Evolutionary conservation across 2,797 vertebrate species (phyloP), one percentile per base, ranked within the genome.

Genomic region (Neomorphus geoffroyi): DNA sequence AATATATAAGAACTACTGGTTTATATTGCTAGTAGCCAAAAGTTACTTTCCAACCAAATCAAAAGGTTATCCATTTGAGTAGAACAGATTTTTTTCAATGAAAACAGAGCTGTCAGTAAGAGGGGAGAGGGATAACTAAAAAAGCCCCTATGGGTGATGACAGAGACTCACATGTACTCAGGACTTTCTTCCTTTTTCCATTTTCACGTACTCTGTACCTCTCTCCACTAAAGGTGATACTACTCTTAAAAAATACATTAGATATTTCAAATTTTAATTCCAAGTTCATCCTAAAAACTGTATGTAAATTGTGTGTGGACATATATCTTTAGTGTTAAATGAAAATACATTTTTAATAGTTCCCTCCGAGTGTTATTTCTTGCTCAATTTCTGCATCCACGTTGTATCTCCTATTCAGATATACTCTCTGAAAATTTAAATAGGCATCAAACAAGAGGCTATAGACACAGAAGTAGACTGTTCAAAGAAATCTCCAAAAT

Each of bases 91-190:
- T 54, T 62, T 64, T 60, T 3, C 6, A 75, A 24, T 51, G 12
- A 33, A 86, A 84, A 56, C 6, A 43, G 2, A 37, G 5, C 27
- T 71, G 43, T 39, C 9, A 51, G 6, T 53, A n/a, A 35, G 23
- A 26, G 1, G 19, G 23, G 1, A 9, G 2, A 6, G 5, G 5
- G 45, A 18, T 5, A 5, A 50, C 7, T 23, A 6, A 65, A 65
- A 66, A 80, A 28, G 7, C 1, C 18, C 18, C 3, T 37, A 26
- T 4, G 84, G 6, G 2, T 57, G 15, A 61, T 48, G 21, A 1
- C 27, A 88, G 9, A 65, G 58, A 87, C 65, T 50, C 15, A 33
- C 7, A 50, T 10, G 11, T 30, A 41, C 12, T 62, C 51, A 35
- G 26, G 22, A 70, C 90, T 58, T 71, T 17, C 18, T 84, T 64